These are phyloP conservation scores for Artemia sp. DNA, from an alignment of 2,888 invertebrate genomes.

Conservation along the genomic window DNA sequence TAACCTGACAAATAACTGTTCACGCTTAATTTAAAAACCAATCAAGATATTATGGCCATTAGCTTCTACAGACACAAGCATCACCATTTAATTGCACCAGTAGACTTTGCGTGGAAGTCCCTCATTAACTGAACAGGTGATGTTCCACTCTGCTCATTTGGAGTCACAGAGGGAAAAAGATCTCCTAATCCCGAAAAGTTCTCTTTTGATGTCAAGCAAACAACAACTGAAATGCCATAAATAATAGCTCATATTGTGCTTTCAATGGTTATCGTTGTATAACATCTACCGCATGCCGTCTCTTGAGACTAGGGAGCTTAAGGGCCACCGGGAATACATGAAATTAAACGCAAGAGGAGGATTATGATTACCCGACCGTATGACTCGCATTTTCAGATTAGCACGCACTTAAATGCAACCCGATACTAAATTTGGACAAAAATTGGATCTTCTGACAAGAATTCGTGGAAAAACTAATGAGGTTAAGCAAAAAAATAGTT, in stretches of 20 bases:
- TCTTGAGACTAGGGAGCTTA: constrained; percentile 4
- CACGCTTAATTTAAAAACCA: too few relatives aligned
- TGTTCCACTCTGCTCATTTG: constrained; percentile 12
- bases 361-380: constrained; percentile 10
- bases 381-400: constrained; percentile 8
- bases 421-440: not conserved
- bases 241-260: constrained; percentile 12
- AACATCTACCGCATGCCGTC: constrained; percentile 14
- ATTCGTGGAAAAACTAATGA: too few relatives aligned
- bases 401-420: not conserved
- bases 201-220: constrained; percentile 7
- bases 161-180: not conserved
- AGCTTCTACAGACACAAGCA: too few relatives aligned
- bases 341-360: not conserved
- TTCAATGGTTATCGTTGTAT: constrained; percentile 3
- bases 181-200: not conserved
- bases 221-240: constrained; percentile 6
- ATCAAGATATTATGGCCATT: too few relatives aligned
- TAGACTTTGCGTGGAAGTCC: too few relatives aligned
- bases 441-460: too few relatives aligned
- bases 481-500: too few relatives aligned
- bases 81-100: too few relatives aligned
- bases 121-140: not conserved
- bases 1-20: too few relatives aligned
- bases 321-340: not conserved